Conservation (phyloP, 2,888 invertebrate genomes). For the Temnothorax rugatulus region DNA sequence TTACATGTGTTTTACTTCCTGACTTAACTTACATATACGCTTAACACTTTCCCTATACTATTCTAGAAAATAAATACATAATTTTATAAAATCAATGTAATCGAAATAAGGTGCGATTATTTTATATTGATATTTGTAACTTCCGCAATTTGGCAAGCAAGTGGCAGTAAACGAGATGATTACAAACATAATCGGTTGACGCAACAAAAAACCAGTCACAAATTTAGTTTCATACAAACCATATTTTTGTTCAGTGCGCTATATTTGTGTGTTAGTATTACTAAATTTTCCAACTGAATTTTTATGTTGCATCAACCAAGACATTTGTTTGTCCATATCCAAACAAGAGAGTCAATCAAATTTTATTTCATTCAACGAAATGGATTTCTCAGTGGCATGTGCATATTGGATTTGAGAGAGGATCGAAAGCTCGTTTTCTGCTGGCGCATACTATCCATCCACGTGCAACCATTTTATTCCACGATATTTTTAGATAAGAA, state of each 20-base stretch:
- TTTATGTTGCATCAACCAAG: no score
- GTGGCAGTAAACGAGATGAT: background rate
- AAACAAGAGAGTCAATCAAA: no score
- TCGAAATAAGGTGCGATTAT: background rate
- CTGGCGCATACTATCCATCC: conserved; percentile 18
- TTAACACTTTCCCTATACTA: background rate
- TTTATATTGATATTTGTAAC: background rate
- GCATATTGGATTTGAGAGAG: conserved; percentile 61
- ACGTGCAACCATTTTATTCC: background rate
- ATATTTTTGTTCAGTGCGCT: no score
- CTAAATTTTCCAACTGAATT: no score
- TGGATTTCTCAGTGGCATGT: background rate
- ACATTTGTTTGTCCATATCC: no score
- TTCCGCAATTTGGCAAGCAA: background rate
- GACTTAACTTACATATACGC: background rate
- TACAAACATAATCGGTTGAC: no score
- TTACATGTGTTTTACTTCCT: background rate
- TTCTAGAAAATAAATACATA: background rate
- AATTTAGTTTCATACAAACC: no score
- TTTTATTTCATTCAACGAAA: no score
- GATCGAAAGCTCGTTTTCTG: conserved; percentile 58
- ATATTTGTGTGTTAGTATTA: no score
- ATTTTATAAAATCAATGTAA: background rate
- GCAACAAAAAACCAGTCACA: no score
- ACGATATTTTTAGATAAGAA: background rate